These are phyloP conservation scores for Bolborhynchus lineola DNA, from an alignment of 2,113 vertebrate genomes.

Conservation along the genomic window DNA sequence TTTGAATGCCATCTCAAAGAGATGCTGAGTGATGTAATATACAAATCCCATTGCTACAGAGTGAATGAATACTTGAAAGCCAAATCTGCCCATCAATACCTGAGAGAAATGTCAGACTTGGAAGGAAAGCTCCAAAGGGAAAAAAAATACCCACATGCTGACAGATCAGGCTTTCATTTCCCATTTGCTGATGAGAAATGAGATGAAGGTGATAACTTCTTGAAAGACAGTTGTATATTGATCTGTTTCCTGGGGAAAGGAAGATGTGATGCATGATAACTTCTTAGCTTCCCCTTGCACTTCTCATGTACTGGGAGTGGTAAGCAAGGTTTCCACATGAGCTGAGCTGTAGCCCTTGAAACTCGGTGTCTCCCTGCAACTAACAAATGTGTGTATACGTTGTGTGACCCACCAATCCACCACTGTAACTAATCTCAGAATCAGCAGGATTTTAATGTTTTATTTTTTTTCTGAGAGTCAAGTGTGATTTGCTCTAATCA, in stretches of 20 bases:
- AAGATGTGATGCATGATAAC: neutral
- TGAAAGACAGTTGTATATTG: neutral
- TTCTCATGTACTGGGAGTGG: neutral
- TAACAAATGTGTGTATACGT: neutral
- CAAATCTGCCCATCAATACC: conserved; percentile 5
- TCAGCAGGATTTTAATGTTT: neutral
- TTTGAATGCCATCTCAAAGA: neutral
- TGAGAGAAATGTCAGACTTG: neutral
- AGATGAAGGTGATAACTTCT: conserved; percentile 2
- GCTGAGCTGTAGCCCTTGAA: neutral
- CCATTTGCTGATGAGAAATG: neutral
- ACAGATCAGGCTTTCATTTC: conserved; percentile 20
- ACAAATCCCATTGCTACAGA: neutral
- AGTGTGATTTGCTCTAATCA: neutral
- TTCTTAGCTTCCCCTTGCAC: neutral
- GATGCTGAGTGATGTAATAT: conserved; percentile 6
- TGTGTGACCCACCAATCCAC: neutral
- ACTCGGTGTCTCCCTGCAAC: fast-evolving
- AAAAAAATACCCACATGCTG: neutral
- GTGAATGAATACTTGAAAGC: neutral
- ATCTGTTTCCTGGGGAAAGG: neutral
- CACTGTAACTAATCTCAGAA: neutral
- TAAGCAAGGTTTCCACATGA: neutral
- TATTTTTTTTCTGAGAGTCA: neutral
- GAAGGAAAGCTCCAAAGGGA: neutral